Evolutionary conservation across 2,888 invertebrate genomes (phyloP), one percentile per base, ranked within the genome.

Genomic region (Yponomeuta sedellus): DNA sequence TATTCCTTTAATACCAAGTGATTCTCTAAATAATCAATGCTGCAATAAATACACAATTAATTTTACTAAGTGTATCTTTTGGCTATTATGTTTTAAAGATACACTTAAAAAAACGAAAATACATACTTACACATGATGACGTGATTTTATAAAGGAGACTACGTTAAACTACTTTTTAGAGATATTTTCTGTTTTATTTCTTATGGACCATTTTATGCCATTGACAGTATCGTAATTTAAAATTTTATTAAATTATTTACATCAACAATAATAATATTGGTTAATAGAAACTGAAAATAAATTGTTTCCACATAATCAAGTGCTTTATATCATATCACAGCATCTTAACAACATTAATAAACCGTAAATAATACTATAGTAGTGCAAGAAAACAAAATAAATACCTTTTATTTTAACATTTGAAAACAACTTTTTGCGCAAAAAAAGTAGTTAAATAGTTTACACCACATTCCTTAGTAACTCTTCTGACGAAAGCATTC

Each of bases 401-500:
- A 1, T 52, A 1, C 16, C 44, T n/a, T n/a, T n/a, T n/a, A 12
- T 52, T 52, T 5, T 52, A 52, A 52, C 12, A 12, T 52, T 52
- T 52, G 8, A 34, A 52, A 52, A 52, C 44, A 52, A 52, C 16
- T 52, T 52, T 16, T 52, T 57, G 56, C 52, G 22, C 59, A 22
- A 59, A 20, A 10, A 59, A 59, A 22, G 0, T 22, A n/a, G n/a
- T n/a, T n/a, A n/a, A 12, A 22, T 20, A 59, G 59, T 10, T 59
- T 59, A 59, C 22, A 22, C 59, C 59, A 81, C 80, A 77, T 89
- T 91, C 77, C 92, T 86, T 71, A 92, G 86, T 56, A 93, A 83
- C 77, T 93, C 93, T 25, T 92, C 92, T 34, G 92, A 80, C 67
- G 92, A 86, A 58, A 93, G 83, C 79, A 91, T 83, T 64, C 92